These are phyloP conservation scores for Tympanoctomys barrerae DNA, from an alignment of 2,797 vertebrate genomes.

Conservation along the genomic window DNA sequence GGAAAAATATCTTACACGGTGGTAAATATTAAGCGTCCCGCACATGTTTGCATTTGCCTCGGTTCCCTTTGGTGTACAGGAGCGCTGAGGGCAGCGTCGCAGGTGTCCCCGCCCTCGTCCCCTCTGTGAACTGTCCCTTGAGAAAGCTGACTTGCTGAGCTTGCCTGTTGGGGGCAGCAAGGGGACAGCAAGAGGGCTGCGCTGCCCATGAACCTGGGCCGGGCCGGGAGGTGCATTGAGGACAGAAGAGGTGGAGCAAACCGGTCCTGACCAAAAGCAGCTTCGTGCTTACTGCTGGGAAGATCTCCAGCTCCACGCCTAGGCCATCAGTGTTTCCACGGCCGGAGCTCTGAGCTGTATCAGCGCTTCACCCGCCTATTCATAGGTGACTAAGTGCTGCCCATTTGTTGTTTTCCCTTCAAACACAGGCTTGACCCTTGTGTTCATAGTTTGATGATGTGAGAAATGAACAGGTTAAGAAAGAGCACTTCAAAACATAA, in stretches of 20 bases:
- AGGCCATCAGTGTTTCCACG: not conserved
- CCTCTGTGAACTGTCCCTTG: not conserved
- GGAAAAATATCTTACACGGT: not conserved
- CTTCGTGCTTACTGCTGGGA: not conserved
- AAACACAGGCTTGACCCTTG: not conserved
- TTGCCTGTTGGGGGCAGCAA: not conserved
- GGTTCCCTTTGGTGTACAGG: not conserved
- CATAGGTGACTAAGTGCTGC: not conserved
- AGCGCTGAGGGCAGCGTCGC: not conserved
- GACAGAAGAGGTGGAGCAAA: not conserved
- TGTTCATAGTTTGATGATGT: conserved; percentile 2
- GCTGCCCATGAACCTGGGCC: not conserved
- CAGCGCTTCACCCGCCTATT: not conserved
- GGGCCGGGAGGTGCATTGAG: not conserved
- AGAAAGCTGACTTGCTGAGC: not conserved
- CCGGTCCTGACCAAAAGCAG: not conserved
- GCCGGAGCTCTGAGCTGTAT: not conserved
- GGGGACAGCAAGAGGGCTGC: not conserved
- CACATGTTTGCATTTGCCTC: conserved; percentile 34
- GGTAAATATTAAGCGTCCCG: not conserved
- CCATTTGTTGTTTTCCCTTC: not conserved
- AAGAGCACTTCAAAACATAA: not conserved
- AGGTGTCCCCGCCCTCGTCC: not conserved
- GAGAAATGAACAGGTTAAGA: not conserved
- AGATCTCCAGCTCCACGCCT: not conserved